phyloP scores from a whole-genome alignment of 53 echinoderm and acorn worm genomes.

The Temnopleurus reevesii region DNA sequence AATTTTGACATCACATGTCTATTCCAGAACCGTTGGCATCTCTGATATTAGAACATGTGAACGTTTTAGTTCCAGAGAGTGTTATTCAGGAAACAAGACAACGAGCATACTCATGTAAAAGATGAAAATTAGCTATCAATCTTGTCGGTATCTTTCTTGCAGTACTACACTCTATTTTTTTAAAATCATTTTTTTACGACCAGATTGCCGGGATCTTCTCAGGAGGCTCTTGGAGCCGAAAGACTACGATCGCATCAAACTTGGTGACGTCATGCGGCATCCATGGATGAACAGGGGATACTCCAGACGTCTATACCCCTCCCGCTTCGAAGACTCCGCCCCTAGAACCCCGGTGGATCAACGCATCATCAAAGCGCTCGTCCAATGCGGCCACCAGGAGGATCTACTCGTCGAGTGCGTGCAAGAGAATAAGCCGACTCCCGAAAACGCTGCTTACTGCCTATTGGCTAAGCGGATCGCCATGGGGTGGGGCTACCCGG shows the following conservation, averaged over 20 bases:
- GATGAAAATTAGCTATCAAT: no score
- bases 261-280: constrained; percentile 81
- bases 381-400: constrained; percentile 69
- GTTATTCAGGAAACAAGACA: no score
- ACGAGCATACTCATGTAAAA: no score
- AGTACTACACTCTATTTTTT: not conserved
- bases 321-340: constrained; percentile 31
- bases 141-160: no score
- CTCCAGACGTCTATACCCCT: constrained; percentile 63
- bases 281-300: constrained; percentile 90
- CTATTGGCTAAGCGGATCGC: constrained; percentile 75
- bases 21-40: no score
- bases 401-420: constrained; percentile 62
- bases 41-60: no score
- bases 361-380: constrained; percentile 63
- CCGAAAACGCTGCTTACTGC: constrained; percentile 81
- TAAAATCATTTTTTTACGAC: not conserved
- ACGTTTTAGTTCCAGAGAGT: no score
- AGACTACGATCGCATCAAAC: constrained; percentile 66
- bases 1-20: no score
- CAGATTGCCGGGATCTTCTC: constrained; percentile 83
- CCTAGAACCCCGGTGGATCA: constrained; percentile 13
- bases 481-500: constrained; percentile 87
- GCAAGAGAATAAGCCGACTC: constrained; percentile 68
- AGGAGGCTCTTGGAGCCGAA: constrained; percentile 65